phyloP scores from a whole-genome alignment of 2,888 invertebrate species.

The Chymomyza caudatula region DNA sequence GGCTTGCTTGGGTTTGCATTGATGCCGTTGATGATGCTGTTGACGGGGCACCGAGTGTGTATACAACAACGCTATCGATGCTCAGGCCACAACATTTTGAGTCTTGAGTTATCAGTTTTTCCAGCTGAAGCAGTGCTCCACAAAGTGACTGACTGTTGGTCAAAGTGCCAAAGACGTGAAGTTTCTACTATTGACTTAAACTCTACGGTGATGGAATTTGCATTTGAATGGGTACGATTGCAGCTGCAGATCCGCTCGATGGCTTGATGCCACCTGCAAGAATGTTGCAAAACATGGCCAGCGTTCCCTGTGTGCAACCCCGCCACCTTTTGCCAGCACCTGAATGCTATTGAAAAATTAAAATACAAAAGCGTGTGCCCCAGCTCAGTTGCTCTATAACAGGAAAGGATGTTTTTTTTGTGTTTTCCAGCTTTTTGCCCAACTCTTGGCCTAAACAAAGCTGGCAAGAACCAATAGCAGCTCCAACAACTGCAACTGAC shows the following conservation, averaged over 20 bases:
- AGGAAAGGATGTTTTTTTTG: background rate
- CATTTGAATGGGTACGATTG: conserved; percentile 34
- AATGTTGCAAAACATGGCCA: background rate
- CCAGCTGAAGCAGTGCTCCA: too few relatives aligned
- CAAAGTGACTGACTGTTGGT: too few relatives aligned
- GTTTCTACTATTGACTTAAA: conserved; percentile 34
- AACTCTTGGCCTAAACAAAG: background rate
- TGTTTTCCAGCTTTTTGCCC: background rate
- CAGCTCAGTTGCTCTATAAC: background rate
- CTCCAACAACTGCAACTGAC: background rate
- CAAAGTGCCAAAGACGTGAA: conserved; percentile 1
- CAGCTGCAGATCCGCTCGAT: background rate
- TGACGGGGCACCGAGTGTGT: background rate
- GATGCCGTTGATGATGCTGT: background rate
- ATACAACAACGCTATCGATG: background rate
- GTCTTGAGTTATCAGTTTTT: background rate
- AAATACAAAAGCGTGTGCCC: conserved; percentile 1
- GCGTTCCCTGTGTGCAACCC: background rate
- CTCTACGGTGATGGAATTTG: conserved; percentile 43
- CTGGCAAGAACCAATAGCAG: background rate
- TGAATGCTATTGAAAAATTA: background rate
- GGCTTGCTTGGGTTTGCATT: conserved; percentile 24
- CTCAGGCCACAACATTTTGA: background rate
- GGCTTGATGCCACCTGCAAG: background rate
- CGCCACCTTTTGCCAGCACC: background rate